Percentiles rank a stretch among this genome's conserved stretches.
phyloP scores from a whole-genome alignment of 2,113 vertebrate genomes.

The Pyxicephalus adspersus region DNA sequence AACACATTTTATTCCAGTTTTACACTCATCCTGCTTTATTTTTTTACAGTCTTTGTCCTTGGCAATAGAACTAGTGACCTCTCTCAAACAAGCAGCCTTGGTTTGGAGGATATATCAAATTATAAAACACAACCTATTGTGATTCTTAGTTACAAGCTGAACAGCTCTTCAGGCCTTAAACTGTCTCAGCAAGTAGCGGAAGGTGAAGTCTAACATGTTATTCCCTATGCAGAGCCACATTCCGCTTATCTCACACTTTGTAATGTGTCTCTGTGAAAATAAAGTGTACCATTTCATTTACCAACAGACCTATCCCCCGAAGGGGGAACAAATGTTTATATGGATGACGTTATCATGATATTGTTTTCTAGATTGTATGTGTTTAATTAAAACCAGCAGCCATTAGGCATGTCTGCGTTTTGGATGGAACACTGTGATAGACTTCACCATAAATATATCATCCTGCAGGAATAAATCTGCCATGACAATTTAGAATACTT shows the following conservation, averaged over 20 bases:
- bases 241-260: constrained; percentile 40
- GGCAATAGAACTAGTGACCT: constrained; percentile 31
- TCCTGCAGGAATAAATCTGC: not conserved
- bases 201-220: constrained; percentile 34
- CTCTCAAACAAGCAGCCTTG: constrained; percentile 13
- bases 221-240: constrained; percentile 36
- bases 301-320: constrained; percentile 30
- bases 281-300: constrained; percentile 29
- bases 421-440: not conserved
- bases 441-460: not conserved
- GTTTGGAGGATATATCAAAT: constrained; percentile 34
- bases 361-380: constrained; percentile 15
- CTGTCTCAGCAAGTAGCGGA: constrained; percentile 40
- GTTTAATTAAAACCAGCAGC: constrained; percentile 37
- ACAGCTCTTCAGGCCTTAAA: constrained; percentile 43
- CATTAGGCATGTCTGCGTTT: constrained; percentile 20
- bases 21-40: not conserved
- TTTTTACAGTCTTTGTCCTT: constrained; percentile 41
- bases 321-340: constrained; percentile 36
- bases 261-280: constrained; percentile 41
- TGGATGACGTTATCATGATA: constrained; percentile 15
- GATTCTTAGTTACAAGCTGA: constrained; percentile 45
- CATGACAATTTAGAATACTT: not conserved
- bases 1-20: not conserved
- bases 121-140: constrained; percentile 17